These are phyloP conservation scores for Cyprinella venusta DNA, from an alignment of 2,797 vertebrate genomes.

Conservation along the genomic window DNA sequence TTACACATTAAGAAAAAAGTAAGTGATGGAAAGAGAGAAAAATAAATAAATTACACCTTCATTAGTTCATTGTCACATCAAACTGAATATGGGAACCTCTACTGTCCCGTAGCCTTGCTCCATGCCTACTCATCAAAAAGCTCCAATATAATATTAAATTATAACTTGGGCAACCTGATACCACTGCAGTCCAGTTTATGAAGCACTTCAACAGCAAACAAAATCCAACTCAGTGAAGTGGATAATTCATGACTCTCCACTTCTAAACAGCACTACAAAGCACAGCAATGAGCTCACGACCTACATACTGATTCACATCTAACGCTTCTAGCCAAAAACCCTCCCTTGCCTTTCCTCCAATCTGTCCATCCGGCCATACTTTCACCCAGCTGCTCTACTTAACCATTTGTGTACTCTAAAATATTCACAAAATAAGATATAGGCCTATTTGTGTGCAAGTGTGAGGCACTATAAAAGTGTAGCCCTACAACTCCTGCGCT, in stretches of 20 bases:
- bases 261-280: conserved; percentile 41
- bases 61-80: neutral
- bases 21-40: neutral
- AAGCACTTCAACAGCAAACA: conserved; percentile 34
- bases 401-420: neutral
- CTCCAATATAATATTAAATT: conserved; percentile 10
- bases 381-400: conserved; percentile 57
- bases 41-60: neutral
- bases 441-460: no score
- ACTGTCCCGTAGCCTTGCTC: neutral
- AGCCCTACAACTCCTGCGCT: neutral
- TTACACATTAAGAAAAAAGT: neutral
- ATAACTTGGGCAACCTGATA: conserved; percentile 6
- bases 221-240: conserved; percentile 42
- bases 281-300: conserved; percentile 41
- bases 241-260: conserved; percentile 52
- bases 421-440: neutral
- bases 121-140: conserved; percentile 18
- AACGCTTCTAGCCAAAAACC: conserved; percentile 42
- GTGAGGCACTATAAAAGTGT: neutral
- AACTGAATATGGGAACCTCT: neutral
- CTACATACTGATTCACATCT: conserved; percentile 48
- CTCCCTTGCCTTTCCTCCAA: conserved; percentile 45
- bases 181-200: conserved; percentile 12
- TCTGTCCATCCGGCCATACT: conserved; percentile 57